Percentiles rank a stretch among this genome's conserved stretches.
Evolutionary conservation across 2,797 vertebrate species (phyloP).

Genomic region (Typhlichthys eigenmanni): DNA sequence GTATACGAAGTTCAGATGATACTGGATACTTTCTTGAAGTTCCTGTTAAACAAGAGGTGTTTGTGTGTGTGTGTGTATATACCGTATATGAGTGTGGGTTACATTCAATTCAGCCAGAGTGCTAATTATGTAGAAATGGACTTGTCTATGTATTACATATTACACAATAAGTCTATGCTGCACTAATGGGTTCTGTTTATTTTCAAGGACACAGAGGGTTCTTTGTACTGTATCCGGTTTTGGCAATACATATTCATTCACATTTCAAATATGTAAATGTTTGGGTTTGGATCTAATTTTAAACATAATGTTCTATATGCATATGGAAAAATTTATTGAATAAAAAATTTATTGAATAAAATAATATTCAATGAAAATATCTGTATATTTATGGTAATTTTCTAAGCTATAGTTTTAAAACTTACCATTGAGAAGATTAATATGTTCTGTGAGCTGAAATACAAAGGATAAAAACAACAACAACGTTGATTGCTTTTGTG

Average conservation of each 20-base stretch:
- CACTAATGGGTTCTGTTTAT: conserved; percentile 1
- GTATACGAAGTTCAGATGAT: conserved; percentile 23
- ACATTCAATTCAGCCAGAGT: conserved; percentile 46
- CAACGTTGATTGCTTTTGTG: too few relatives aligned
- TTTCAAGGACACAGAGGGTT: too few relatives aligned
- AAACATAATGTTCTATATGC: conserved; percentile 11
- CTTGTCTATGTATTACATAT: conserved; percentile 38
- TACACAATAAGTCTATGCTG: conserved; percentile 7
- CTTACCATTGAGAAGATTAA: too few relatives aligned
- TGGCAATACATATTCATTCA: too few relatives aligned
- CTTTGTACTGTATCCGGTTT: too few relatives aligned
- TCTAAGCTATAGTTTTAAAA: too few relatives aligned
- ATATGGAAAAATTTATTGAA: conserved; percentile 37
- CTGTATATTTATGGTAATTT: too few relatives aligned
- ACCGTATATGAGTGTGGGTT: conserved; percentile 9
- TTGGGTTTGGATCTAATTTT: neutral
- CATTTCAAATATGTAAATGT: too few relatives aligned
- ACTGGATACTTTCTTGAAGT: conserved; percentile 8
- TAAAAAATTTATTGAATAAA: conserved; percentile 63
- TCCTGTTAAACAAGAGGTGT: conserved; percentile 15
- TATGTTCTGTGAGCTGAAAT: too few relatives aligned
- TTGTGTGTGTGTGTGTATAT: neutral
- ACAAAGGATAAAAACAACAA: too few relatives aligned
- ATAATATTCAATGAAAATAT: conserved; percentile 3
- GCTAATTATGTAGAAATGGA: conserved; percentile 46